phyloP scores from a whole-genome alignment of 2,797 vertebrate species.

The Pseudochirops corinnae region DNA sequence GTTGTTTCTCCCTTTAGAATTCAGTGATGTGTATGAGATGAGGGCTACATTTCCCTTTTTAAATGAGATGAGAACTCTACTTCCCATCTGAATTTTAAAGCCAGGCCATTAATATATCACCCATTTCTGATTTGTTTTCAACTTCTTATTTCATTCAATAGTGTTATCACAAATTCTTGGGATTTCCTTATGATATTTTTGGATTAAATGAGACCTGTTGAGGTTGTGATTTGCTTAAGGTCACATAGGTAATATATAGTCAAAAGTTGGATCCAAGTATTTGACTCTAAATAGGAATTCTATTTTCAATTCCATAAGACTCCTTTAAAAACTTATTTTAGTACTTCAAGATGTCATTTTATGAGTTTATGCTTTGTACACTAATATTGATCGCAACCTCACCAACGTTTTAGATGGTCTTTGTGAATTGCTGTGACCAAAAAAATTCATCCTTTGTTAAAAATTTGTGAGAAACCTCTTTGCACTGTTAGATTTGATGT shows the following conservation, averaged over 20 bases:
- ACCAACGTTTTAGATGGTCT: background rate
- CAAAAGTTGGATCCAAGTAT: too few species aligned
- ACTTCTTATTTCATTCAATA: background rate
- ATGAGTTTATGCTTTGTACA: too few species aligned
- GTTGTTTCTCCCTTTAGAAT: background rate
- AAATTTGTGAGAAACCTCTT: too few species aligned
- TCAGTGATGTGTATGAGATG: background rate
- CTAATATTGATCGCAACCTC: background rate
- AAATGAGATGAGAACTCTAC: background rate
- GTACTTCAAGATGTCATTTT: too few species aligned
- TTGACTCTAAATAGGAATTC: too few species aligned
- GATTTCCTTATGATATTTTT: background rate
- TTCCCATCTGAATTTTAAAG: background rate
- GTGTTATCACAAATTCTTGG: background rate
- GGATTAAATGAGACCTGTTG: background rate
- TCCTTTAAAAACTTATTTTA: too few species aligned
- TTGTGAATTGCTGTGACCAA: background rate
- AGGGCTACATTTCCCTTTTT: too few species aligned
- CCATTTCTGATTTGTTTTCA: background rate
- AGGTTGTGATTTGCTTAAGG: background rate
- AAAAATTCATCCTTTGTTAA: too few species aligned
- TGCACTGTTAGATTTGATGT: background rate
- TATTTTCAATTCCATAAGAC: too few species aligned
- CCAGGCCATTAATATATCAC: background rate
- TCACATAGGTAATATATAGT: background rate